Conservation (phyloP, 2,113 vertebrate genomes). For the Echinops telfairi region DNA sequence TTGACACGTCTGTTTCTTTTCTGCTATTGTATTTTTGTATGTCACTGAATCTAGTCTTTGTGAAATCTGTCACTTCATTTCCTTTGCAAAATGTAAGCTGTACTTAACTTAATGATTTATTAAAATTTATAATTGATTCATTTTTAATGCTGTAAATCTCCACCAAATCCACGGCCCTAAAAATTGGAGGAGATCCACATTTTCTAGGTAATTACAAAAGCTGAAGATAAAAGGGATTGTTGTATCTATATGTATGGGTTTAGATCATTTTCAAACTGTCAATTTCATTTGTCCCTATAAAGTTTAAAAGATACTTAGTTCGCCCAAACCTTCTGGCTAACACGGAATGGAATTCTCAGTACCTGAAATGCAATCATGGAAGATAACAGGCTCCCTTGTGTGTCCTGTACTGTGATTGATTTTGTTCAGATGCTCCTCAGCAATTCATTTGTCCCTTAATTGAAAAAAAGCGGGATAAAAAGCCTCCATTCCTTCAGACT, state of each 20-base stretch:
- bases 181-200: not conserved
- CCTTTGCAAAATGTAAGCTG: not conserved
- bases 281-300: slow-evolving; percentile 51
- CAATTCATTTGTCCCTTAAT: slow-evolving; percentile 52
- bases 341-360: slow-evolving; percentile 53
- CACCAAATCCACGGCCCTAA: not conserved
- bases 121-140: not conserved
- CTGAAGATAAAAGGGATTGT: not conserved
- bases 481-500: not conserved
- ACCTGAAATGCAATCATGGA: slow-evolving; percentile 26
- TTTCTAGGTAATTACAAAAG: slow-evolving; percentile 17
- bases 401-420: slow-evolving; percentile 52
- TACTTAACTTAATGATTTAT: not conserved
- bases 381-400: slow-evolving; percentile 41
- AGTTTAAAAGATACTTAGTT: slow-evolving; percentile 48
- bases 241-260: not conserved
- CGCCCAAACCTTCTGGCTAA: slow-evolving; percentile 28
- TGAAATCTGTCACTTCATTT: not conserved
- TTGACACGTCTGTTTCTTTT: not conserved
- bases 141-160: not conserved
- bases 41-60: fast-evolving
- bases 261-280: not conserved
- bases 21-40: not conserved
- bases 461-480: slow-evolving; percentile 4
- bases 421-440: slow-evolving; percentile 55